Evolutionary conservation across 2,797 vertebrate species (phyloP), one percentile per base, ranked within the genome.

Genomic region (Microctenopoma steveboyesi): DNA sequence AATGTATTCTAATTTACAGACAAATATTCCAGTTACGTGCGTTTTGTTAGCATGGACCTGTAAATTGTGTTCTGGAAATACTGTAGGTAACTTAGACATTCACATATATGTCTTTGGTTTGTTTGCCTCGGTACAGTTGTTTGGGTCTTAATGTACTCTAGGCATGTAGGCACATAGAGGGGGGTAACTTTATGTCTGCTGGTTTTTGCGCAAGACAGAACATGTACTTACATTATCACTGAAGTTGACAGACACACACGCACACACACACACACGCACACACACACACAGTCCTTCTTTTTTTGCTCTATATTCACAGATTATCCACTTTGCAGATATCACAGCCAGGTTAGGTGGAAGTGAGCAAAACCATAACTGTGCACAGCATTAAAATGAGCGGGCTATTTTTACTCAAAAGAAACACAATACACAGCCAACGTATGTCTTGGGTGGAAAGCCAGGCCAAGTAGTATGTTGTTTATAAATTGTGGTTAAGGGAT

Each of bases 1-100:
- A 94, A 95, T 95, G 90, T 90, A 91, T 93, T 88, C 66, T 91
- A 83, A 81, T 87, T 79, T 87, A 90, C 89, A 83, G 0, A 89
- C 89, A 82, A 49, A 78, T 78, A 86, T 93, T 94, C 92, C 91
- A 94, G 92, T 93, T 92, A 74, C 64, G 69, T 82, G 46, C 5
- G 40, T 76, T 63, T 64, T 35, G 18, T 79, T 48, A 55, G 65
- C 39, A 74, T 53, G 14, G 27, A 50, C 45, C 13, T 69, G 68
- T 55, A 71, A 30, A 33, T 46, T 49, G 33, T 72, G 30, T 3
- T 4, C 39, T 68, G 58, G 59, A 78, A 85, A 83, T 64, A 75
- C 79, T 86, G 62, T 42, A 59, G n/a, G 59, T 63, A 56, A 66
- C 37, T 33, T 47, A 74, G 72, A 74, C 43, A 69, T 72, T 83